phyloP scores from a whole-genome alignment of 1,140 invertebrate genomes.

The Ericerus pela region DNA sequence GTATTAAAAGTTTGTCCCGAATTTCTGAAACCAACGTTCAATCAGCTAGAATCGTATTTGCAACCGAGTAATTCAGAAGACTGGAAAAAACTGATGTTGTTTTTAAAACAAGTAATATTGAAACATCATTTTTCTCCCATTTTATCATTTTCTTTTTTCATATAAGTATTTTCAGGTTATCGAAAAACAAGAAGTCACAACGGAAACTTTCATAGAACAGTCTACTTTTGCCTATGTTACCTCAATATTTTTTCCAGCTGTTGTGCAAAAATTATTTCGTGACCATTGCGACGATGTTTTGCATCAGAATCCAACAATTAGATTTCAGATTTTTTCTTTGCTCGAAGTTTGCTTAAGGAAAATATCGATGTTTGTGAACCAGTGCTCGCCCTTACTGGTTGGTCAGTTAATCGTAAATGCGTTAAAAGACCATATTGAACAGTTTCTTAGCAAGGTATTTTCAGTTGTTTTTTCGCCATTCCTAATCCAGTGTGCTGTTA shows the following conservation, averaged over 20 bases:
- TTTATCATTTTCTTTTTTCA: not conserved
- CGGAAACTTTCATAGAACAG: not conserved
- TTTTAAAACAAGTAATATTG: not conserved
- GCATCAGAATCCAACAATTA: not conserved
- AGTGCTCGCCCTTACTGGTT: not conserved
- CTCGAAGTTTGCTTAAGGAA: not conserved
- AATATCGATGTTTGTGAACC: not conserved
- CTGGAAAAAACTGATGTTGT: not conserved
- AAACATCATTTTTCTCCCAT: not conserved
- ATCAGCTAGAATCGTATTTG: not conserved
- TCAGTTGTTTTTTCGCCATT: too few relatives aligned
- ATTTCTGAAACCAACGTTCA: not conserved
- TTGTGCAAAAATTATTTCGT: not conserved
- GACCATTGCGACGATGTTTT: not conserved
- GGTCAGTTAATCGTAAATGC: too few relatives aligned
- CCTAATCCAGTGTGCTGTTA: too few relatives aligned
- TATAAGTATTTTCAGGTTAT: not conserved
- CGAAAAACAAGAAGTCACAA: not conserved
- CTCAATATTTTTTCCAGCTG: not conserved
- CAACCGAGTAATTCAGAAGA: not conserved
- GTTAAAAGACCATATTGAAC: not conserved
- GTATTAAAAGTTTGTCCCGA: not conserved
- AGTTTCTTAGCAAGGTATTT: not conserved
- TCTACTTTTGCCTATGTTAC: not conserved
- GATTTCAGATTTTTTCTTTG: conserved; percentile 1